A percentile compares a stretch with the other conserved stretches of the same genome.
These are phyloP conservation scores for Corythaeola cristata DNA, from an alignment of 2,113 vertebrate species.

Conservation along the genomic window DNA sequence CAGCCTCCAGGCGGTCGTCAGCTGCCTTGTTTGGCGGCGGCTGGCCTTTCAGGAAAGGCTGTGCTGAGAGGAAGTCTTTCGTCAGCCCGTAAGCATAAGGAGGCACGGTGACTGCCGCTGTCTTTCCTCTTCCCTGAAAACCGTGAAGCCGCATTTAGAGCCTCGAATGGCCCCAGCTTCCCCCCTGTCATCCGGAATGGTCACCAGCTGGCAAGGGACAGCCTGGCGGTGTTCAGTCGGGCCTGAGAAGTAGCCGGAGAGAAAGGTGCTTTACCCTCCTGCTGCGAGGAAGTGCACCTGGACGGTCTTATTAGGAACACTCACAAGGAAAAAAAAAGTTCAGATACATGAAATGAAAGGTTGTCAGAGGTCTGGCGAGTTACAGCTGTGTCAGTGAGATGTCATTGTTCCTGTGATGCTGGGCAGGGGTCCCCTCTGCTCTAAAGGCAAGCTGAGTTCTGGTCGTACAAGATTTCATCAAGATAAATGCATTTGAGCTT, in stretches of 20 bases:
- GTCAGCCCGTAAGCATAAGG: rapidly evolving
- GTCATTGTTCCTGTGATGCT: no score
- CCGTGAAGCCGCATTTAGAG: no score
- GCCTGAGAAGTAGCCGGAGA: neutral
- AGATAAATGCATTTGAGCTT: neutral
- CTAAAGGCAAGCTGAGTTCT: neutral
- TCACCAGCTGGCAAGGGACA: rapidly evolving
- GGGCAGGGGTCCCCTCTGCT: neutral
- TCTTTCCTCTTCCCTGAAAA: neutral
- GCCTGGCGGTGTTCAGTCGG: rapidly evolving
- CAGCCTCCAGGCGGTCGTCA: no score
- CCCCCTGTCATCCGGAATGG: neutral
- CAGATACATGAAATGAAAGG: rapidly evolving
- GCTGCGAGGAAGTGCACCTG: neutral
- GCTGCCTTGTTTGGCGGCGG: neutral
- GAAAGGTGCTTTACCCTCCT: no score
- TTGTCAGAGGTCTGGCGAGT: neutral
- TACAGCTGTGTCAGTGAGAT: neutral
- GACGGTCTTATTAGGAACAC: rapidly evolving
- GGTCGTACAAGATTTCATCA: rapidly evolving
- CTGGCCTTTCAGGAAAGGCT: neutral
- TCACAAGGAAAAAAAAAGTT: neutral
- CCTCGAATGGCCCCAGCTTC: no score
- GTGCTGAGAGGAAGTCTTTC: neutral
- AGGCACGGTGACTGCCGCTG: rapidly evolving